Conservation (phyloP, 2,888 invertebrate species). For the Cataglyphis rosenhaueri region DNA sequence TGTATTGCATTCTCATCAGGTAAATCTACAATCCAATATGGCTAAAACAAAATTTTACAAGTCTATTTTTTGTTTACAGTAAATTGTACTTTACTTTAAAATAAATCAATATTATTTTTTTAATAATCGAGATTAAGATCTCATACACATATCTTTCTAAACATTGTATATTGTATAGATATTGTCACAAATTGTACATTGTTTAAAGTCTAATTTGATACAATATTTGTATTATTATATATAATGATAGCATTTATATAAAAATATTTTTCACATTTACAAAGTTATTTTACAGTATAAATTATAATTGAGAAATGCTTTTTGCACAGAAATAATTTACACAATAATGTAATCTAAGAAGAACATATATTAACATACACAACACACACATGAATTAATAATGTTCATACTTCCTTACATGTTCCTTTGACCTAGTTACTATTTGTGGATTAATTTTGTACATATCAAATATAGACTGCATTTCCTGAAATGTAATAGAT, state of each 20-base stretch:
- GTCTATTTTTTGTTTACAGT: neutral
- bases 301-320: conserved; percentile 5
- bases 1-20: conserved; percentile 90
- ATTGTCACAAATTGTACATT: conserved; percentile 61
- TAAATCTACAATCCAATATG: conserved; percentile 94
- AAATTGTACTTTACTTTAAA: conserved; percentile 47
- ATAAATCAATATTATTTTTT: conserved; percentile 27
- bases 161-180: neutral
- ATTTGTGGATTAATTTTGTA: conserved; percentile 84
- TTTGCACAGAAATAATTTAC: neutral
- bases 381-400: neutral
- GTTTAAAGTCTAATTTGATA: conserved; percentile 45
- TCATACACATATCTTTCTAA: neutral
- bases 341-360: conserved; percentile 6
- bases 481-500: conserved; percentile 88
- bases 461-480: conserved; percentile 89
- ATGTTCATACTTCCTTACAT: conserved; percentile 79
- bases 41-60: conserved; percentile 86
- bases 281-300: conserved; percentile 12
- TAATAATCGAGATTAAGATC: neutral
- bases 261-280: neutral
- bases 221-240: neutral
- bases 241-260: neutral
- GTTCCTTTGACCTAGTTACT: conserved; percentile 73
- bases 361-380: neutral